Evolutionary conservation across 2,888 invertebrate genomes (phyloP), one percentile per base, ranked within the genome.

Genomic region (Zaprionus obscuricornis): DNA sequence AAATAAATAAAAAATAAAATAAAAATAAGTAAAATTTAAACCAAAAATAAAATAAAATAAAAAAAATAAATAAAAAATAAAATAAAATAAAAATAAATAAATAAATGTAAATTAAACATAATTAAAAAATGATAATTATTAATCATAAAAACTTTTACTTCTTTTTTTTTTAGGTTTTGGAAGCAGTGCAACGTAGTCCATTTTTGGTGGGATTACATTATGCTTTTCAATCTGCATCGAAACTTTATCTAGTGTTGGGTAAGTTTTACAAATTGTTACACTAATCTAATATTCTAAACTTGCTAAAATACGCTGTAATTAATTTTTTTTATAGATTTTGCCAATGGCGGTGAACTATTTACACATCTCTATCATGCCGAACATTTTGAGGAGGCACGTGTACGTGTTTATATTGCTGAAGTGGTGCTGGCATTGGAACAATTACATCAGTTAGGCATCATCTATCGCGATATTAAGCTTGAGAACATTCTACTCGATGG

Each of bases 151-250:
- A n/a, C n/a, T n/a, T n/a, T n/a, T n/a, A n/a, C n/a, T n/a, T n/a
- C n/a, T 7, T 0, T 13, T n/a, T 65, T 66, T 88, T 84, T 59
- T 83, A 93, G 93, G 98, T 99, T 59, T 92, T 99, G 74, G 98
- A 98, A 91, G 96, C 97, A 45, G 96, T 99, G 63, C 93, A 98
- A 71, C 95, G 96, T 89, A 96, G 97, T 87, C 98, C 98, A 46
- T 99, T 98, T 91, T 93, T 99, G 73, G 98, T 98, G 82, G 98
- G 97, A 27, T 93, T 99, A 73, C 97, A 98, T 91, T 99, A 99
- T 91, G 99, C 99, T 89, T 99, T 99, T 93, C 98, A 99, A 91
- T 98, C 98, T 5, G 97, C 98, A 87, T 95, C 97, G 47, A 98
- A 98, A 91, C 93, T 99, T 73, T 98, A 98, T 91, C 94, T 99